Evolutionary conservation across 2,888 invertebrate genomes (phyloP).

Genomic region (Amphipoea oculea): DNA sequence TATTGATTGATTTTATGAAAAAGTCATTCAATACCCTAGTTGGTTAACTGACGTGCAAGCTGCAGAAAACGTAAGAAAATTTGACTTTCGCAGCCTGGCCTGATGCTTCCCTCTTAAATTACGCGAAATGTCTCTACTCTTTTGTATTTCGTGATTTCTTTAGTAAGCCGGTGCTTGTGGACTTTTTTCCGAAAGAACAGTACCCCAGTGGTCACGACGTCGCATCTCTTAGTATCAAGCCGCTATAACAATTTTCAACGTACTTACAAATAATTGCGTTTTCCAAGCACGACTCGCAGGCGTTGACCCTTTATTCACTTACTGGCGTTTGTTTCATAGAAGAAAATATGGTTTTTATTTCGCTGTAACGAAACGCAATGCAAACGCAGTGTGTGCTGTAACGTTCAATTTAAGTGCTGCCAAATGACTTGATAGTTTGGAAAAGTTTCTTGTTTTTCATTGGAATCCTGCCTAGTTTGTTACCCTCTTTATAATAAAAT

Average conservation of each 20-base stretch:
- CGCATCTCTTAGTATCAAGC: conserved; percentile 85
- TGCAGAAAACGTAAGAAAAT: not conserved
- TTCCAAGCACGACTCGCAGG: conserved; percentile 86
- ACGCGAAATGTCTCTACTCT: conserved; percentile 7
- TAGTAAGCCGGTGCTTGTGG: conserved; percentile 31
- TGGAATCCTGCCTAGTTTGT: not conserved
- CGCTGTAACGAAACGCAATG: not conserved
- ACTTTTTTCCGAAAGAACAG: conserved; percentile 62
- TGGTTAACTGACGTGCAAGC: not conserved
- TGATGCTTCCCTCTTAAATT: not conserved
- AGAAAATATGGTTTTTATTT: conserved; percentile 34
- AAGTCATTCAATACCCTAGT: not conserved
- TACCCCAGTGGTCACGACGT: conserved; percentile 80
- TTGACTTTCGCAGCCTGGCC: not conserved
- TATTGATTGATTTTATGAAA: not conserved
- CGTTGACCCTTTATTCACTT: conserved; percentile 83
- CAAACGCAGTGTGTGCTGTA: not conserved
- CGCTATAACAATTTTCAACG: conserved; percentile 84
- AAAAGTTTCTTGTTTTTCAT: not conserved
- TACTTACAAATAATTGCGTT: conserved; percentile 87
- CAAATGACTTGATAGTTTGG: not conserved
- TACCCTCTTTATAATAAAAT: not conserved
- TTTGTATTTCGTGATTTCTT: conserved; percentile 38
- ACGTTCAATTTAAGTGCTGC: not conserved
- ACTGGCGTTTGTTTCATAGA: conserved; percentile 51